Percentiles rank a stretch among this genome's conserved stretches.
These are phyloP conservation scores for Oreochromis grahami DNA, from an alignment of 2,797 vertebrate species.

Conservation along the genomic window DNA sequence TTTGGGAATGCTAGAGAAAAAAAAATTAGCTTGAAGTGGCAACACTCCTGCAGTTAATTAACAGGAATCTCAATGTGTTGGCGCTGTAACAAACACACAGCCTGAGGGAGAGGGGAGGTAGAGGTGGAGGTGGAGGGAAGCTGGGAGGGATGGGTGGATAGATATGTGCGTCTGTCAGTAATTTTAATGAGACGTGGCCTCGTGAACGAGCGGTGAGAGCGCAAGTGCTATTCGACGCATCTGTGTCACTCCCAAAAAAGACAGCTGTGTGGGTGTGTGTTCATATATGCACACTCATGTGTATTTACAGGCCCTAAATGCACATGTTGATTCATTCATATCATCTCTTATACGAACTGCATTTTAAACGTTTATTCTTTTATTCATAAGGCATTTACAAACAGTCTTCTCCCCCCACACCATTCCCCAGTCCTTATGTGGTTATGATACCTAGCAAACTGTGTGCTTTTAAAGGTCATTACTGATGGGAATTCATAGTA, in stretches of 20 bases:
- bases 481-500: neutral
- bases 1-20: neutral
- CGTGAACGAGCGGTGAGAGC: constrained; percentile 16
- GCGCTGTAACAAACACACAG: constrained; percentile 16
- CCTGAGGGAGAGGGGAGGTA: neutral
- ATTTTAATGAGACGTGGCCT: constrained; percentile 52
- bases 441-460: neutral
- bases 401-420: neutral
- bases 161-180: constrained; percentile 58
- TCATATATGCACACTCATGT: neutral
- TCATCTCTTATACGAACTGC: neutral
- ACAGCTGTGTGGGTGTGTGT: neutral
- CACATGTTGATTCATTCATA: neutral
- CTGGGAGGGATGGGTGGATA: neutral
- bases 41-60: constrained; percentile 41
- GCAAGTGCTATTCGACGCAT: constrained; percentile 23
- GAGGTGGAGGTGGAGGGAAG: neutral
- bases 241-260: constrained; percentile 25
- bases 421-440: neutral
- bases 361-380: neutral
- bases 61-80: constrained; percentile 20
- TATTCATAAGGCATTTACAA: neutral
- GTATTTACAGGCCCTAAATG: neutral
- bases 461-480: neutral
- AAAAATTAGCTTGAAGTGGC: constrained; percentile 20